phyloP scores from a whole-genome alignment of 1,140 invertebrate genomes.

The Diorhabda sublineata region DNA sequence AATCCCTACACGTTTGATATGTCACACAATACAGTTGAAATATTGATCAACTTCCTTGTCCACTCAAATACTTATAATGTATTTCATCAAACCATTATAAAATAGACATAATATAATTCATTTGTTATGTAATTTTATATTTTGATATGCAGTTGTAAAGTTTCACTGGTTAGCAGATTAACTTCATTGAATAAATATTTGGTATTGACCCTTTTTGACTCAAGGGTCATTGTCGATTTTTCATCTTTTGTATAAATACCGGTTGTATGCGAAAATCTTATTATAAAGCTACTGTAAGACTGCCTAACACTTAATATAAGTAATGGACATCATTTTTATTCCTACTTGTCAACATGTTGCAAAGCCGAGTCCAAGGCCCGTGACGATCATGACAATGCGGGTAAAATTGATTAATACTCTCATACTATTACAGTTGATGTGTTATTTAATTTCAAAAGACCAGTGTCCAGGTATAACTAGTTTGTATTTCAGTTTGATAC shows the following conservation, averaged over 20 bases:
- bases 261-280: slow-evolving; percentile 25
- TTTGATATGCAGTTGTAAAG: slow-evolving; percentile 30
- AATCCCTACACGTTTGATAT: slow-evolving; percentile 6
- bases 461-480: not conserved
- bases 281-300: slow-evolving; percentile 12
- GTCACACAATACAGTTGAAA: slow-evolving; percentile 8
- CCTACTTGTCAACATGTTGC: slow-evolving; percentile 26
- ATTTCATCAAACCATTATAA: slow-evolving; percentile 12
- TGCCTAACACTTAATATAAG: slow-evolving; percentile 30
- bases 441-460: not conserved
- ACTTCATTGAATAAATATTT: slow-evolving; percentile 30
- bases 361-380: slow-evolving; percentile 28
- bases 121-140: slow-evolving; percentile 36
- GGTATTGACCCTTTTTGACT: slow-evolving; percentile 31
- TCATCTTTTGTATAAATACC: slow-evolving; percentile 36
- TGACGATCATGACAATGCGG: slow-evolving; percentile 19
- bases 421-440: not conserved
- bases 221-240: slow-evolving; percentile 34
- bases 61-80: not conserved
- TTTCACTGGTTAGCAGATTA: slow-evolving; percentile 35
- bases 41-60: slow-evolving; percentile 11
- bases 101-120: slow-evolving; percentile 25
- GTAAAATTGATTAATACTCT: not conserved
- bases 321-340: slow-evolving; percentile 37
- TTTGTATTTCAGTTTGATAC: not conserved